Evolutionary conservation across 1,140 invertebrate species (phyloP), one percentile per base, ranked within the genome.

Genomic region (Himalopsyche phryganea): DNA sequence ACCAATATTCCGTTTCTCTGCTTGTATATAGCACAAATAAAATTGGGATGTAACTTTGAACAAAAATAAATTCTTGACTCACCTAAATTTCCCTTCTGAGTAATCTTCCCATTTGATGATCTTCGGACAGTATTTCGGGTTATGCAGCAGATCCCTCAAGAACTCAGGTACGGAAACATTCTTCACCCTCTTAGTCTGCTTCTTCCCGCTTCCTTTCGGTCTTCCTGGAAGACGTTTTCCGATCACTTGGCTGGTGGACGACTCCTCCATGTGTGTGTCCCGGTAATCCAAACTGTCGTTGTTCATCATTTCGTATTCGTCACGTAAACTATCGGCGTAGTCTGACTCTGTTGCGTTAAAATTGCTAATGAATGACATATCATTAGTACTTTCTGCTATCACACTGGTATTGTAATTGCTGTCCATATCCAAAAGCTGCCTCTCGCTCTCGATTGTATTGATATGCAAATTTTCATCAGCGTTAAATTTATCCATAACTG

Each of bases 31-130:
- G n/a, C n/a, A n/a, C n/a, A n/a, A n/a, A n/a, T n/a, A n/a, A n/a
- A n/a, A n/a, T n/a, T n/a, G n/a, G n/a, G n/a, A n/a, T n/a, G n/a
- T n/a, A n/a, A n/a, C n/a, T n/a, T n/a, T n/a, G n/a, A n/a, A n/a
- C n/a, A n/a, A n/a, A n/a, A n/a, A n/a, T n/a, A n/a, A n/a, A n/a
- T n/a, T n/a, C n/a, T 17, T 19, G 2, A 2, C 50, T 73, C 63
- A 78, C 76, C 74, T 77, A 75, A 96, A 96, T 58, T 90, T 88
- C 0, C 91, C 91, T 60, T 87, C 81, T 18, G 87, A 83, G 65
- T 89, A 85, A 71, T 94, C 85, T 69, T 94, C 92, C 92, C 92
- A 96, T 68, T 89, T 87, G 58, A 93, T 90, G 38, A 90, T 78
- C 52, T 82, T 84, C 2, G 91, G 90, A 73, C 89, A 91, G 33